Percentiles rank a stretch among this genome's conserved stretches.
Evolutionary conservation across 1,140 invertebrate genomes (phyloP).

Genomic region (Whitmania pigra): DNA sequence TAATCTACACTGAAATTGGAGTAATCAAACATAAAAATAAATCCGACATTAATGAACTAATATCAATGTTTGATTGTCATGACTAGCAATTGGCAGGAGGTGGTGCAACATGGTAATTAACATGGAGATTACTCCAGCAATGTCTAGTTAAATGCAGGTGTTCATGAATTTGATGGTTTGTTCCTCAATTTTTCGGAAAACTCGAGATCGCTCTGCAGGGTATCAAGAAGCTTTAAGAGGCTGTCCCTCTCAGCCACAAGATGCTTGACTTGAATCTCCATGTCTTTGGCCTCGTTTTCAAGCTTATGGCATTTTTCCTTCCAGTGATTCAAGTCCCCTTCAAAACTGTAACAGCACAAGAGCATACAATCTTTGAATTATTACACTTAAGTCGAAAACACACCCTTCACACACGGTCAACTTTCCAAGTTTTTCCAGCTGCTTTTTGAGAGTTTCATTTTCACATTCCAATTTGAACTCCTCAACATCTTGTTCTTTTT

Average conservation of each 20-base stretch:
- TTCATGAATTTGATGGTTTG: background rate
- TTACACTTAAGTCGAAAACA: background rate
- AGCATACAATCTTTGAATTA: no score
- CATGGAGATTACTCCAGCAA: no score
- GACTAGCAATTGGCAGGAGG: no score
- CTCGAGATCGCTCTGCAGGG: constrained; percentile 35
- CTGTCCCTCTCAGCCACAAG: constrained; percentile 31
- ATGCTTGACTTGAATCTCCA: constrained; percentile 30
- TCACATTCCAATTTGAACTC: constrained; percentile 3
- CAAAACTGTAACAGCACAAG: background rate
- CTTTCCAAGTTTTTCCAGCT: constrained; percentile 19
- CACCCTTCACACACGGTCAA: background rate
- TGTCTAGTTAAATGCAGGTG: no score
- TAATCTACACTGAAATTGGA: no score
- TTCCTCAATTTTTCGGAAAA: constrained; percentile 28
- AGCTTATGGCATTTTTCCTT: background rate
- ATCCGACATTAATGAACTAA: no score
- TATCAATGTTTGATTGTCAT: no score
- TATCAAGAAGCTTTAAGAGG: constrained; percentile 31
- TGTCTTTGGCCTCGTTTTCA: constrained; percentile 24
- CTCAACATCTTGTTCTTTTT: background rate
- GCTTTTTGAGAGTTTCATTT: constrained; percentile 15
- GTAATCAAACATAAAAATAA: no score
- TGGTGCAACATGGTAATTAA: no score
- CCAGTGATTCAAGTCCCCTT: constrained; percentile 5